Percentiles rank a stretch among this genome's conserved stretches.
Conservation (phyloP, 2,888 invertebrate species). For the Clunio marinus region DNA sequence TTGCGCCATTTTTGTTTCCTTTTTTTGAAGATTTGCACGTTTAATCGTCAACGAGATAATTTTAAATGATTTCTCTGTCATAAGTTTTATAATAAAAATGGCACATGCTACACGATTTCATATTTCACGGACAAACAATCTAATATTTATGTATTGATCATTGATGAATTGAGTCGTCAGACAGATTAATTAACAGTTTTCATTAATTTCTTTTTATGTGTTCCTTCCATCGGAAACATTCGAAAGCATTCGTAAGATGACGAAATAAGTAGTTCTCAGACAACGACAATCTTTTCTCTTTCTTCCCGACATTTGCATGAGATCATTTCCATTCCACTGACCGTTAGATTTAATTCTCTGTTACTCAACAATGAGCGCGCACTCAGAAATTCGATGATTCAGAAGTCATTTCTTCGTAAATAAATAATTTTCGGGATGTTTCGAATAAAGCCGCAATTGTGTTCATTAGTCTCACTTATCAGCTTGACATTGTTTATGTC, state of each 20-base stretch:
- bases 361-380: not conserved
- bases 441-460: not conserved
- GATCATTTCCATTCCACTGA: constrained; percentile 20
- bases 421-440: not conserved
- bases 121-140: not conserved
- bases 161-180: not conserved
- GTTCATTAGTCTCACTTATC: not conserved
- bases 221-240: not conserved
- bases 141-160: not conserved
- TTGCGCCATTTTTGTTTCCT: not conserved
- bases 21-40: not conserved
- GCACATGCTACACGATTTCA: too few species aligned
- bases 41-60: not conserved
- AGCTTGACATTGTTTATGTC: constrained; percentile 2
- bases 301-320: constrained; percentile 9
- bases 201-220: not conserved
- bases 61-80: too few species aligned
- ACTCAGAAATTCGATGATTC: constrained; percentile 5
- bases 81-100: too few species aligned
- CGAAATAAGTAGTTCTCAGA: not conserved
- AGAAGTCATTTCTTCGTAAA: not conserved
- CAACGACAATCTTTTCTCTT: not conserved
- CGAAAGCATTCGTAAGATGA: constrained; percentile 9
- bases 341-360: constrained; percentile 12
- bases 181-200: not conserved